Base-by-base conservation (phyloP, 2,888 invertebrate genomes). In the Xylota sylvarum region DNA sequence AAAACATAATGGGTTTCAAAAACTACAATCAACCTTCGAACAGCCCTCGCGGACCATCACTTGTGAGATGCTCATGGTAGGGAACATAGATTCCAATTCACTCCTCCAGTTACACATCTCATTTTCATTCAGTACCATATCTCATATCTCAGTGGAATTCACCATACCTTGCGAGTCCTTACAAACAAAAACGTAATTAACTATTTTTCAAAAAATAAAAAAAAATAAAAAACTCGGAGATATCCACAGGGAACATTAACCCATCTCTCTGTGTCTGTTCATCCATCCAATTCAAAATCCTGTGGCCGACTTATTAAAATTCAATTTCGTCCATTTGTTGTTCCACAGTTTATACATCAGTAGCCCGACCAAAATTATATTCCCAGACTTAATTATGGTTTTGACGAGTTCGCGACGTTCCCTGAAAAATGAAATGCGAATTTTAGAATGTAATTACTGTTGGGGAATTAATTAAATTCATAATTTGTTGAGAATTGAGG, bases 261-360 rank as follows among this genome's bases (percentile, higher is more conserved):
- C 17, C 46, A 48, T 50, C 46, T 35, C 19, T 6, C 5, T 9
- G 1, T 35, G 35, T 35, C 4, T 35, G 35, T 35, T 2, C 3
- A 1, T 17, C 40, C 9, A 17, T 10, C 40, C 12, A 52, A n/a
- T 60, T 76, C 56, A 85, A 52, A 81, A 62, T 56, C 70, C 70
- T 12, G 12, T 23, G 40, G 27, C 70, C 12, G 72, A 77, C 73
- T 81, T 87, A 88, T 91, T 89, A 85, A 91, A 90, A 89, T 89
- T 91, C 73, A 92, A 89, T 90, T 91, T 91, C n/a, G 91, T 90
- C 92, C 92, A 92, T 89, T 92, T 92, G 88, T 90, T 91, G 55
- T 91, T 90, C 91, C 92, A 92, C 84, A 92, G 89, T 89, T 90
- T 92, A 86, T 90, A 92, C 89, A 91, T 89, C 74, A 92, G 72